Evolutionary conservation across 1,140 invertebrate species (phyloP).

Genomic region (Globodera rostochiensis): DNA sequence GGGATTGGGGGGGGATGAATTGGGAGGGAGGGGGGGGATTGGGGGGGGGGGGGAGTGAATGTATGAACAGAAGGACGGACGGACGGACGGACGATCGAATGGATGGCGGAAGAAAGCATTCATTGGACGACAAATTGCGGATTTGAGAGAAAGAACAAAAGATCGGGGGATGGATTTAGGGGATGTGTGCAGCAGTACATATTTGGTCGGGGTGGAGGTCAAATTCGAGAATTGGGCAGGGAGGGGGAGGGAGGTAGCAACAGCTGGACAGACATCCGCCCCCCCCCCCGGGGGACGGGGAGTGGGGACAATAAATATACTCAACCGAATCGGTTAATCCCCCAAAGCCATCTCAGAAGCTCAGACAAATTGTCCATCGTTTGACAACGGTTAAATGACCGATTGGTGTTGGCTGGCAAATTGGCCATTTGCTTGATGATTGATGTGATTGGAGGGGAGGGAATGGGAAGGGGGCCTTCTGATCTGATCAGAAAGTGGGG

Average conservation of each 20-base stretch:
- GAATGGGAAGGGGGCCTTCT: neutral
- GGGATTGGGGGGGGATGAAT: no score
- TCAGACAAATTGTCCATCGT: conserved; percentile 1
- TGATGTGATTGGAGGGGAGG: neutral
- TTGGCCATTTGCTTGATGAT: neutral
- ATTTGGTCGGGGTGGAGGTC: neutral
- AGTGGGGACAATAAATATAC: neutral
- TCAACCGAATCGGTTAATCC: neutral
- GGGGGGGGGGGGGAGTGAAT: neutral
- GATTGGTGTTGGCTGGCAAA: conserved; percentile 6
- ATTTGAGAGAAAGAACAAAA: neutral
- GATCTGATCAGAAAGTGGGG: neutral
- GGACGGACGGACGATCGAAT: conserved; percentile 2
- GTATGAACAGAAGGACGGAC: neutral
- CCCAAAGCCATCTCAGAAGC: neutral
- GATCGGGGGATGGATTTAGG: neutral
- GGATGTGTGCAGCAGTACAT: neutral
- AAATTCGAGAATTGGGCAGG: neutral
- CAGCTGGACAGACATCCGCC: conserved; percentile 10
- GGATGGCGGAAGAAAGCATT: conserved; percentile 6
- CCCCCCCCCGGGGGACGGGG: no score
- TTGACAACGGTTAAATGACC: neutral
- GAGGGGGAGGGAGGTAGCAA: neutral
- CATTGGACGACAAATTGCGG: conserved; percentile 15
- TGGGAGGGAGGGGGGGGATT: no score